A percentile compares a stretch with the other conserved stretches of the same genome.
phyloP scores from a whole-genome alignment of 2,888 invertebrate genomes.

The Poecilobothrus nobilitatus region DNA sequence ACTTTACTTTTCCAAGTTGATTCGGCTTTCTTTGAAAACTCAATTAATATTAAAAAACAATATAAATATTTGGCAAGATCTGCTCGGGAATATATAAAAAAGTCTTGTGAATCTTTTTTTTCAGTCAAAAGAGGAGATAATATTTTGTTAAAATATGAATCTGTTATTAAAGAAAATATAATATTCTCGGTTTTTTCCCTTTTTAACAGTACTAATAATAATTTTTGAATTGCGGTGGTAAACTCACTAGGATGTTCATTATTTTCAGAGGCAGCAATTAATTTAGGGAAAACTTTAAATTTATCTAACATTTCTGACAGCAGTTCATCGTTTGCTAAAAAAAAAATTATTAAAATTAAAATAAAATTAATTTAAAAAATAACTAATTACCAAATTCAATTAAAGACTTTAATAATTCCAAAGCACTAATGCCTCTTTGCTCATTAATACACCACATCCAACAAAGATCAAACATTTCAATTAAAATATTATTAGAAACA shows the following conservation, averaged over 20 bases:
- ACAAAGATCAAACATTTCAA: conserved; percentile 33
- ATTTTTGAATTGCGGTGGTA: conserved; percentile 32
- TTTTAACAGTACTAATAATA: conserved; percentile 32
- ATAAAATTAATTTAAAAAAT: neutral
- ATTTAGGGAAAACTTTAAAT: conserved; percentile 30
- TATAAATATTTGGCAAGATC: conserved; percentile 37
- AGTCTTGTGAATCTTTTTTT: conserved; percentile 28
- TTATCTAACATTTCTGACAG: conserved; percentile 32
- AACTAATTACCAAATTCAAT: conserved; percentile 29
- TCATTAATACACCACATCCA: conserved; percentile 35
- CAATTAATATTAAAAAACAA: conserved; percentile 35
- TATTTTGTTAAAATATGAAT: conserved; percentile 41
- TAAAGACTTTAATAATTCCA: conserved; percentile 31
- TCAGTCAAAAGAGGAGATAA: conserved; percentile 30
- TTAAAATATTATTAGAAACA: conserved; percentile 19
- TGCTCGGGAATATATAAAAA: conserved; percentile 21
- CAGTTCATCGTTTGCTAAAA: conserved; percentile 25
- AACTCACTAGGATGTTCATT: conserved; percentile 30
- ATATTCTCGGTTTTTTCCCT: conserved; percentile 37
- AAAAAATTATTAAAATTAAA: conserved; percentile 9
- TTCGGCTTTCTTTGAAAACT: conserved; percentile 38
- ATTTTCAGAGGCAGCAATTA: conserved; percentile 34
- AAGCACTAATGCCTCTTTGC: conserved; percentile 33
- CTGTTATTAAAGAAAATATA: conserved; percentile 37
- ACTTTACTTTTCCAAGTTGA: conserved; percentile 40